Base-by-base conservation (phyloP, 1,140 invertebrate species). In the Chironomus striatipennis region DNA sequence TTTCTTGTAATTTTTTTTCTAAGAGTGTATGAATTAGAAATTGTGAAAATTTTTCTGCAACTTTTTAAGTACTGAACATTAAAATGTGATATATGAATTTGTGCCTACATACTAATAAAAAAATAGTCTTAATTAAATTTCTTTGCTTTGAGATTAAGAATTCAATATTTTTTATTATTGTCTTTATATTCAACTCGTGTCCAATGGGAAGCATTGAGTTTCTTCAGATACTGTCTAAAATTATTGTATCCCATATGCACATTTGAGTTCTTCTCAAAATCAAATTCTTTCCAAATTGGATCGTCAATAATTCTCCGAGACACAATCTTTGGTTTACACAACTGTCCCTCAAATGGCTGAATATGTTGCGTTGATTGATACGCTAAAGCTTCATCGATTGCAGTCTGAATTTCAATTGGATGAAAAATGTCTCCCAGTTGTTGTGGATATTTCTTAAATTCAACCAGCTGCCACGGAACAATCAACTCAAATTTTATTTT, bases 401-500 rank as follows among this genome's bases (percentile, higher is more conserved):
- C 20, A 18, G n/a, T 70, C 18, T 70, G 65, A 21, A 70, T 21
- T 7, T 57, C 47, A 12, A 12, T n/a, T 18, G 20, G 65, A 18
- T 70, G n/a, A 10, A 70, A 70, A 70, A 70, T 70, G 5, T 70
- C 5, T 20, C 18, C n/a, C 17, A 70, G 7, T 9, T 70, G 17
- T 18, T 70, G n/a, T 21, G 65, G 18, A 70, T 18, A 70, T 20
- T 70, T 70, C 8, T 70, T 70, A 10, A 70, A 18, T 70, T 70
- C 65, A 7, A 70, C 18, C 9, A 70, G 20, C 10, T 70, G 65
- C n/a, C 18, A 18, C 18, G 65, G 18, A 18, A 18, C 17, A 21
- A 70, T 70, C 18, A 9, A 21, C 18, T 18, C 20, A 18, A 70
- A 70, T 70, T 21, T 70, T 7, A 70, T 21, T 10, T 5, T 3